A percentile compares a stretch with the other conserved stretches of the same genome.
Evolutionary conservation across 2,113 vertebrate species (phyloP).

Genomic region (Neogobius melanostomus): DNA sequence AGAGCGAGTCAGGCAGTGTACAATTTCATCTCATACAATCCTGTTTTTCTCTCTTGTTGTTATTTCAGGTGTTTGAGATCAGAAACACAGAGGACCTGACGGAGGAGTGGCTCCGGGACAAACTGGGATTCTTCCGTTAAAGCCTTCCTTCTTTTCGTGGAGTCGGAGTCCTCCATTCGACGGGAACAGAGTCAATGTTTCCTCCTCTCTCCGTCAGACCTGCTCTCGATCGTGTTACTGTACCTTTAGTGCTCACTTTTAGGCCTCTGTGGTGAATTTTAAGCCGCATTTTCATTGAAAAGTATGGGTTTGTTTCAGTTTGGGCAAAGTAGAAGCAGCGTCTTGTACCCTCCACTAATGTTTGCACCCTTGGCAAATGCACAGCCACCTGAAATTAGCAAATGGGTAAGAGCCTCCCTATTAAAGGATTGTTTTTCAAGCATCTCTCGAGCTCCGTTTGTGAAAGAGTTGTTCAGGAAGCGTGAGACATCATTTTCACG

Average conservation of each 20-base stretch:
- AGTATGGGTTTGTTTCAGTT: not conserved
- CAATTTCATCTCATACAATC: not conserved
- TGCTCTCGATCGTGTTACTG: slow-evolving; percentile 46
- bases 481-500: too few relatives aligned
- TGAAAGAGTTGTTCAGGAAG: too few relatives aligned
- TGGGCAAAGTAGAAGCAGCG: not conserved
- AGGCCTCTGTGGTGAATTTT: not conserved
- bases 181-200: slow-evolving; percentile 47
- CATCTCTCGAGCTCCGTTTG: too few relatives aligned
- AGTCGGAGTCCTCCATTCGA: slow-evolving; percentile 38
- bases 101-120: slow-evolving; percentile 95
- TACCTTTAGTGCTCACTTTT: slow-evolving; percentile 13
- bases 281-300: not conserved
- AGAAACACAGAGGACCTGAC: slow-evolving; percentile 96
- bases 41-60: not conserved
- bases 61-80: slow-evolving; percentile 93
- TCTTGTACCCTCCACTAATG: too few relatives aligned
- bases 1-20: too few relatives aligned
- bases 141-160: not conserved
- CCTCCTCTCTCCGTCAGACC: slow-evolving; percentile 43
- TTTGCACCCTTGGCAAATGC: too few relatives aligned
- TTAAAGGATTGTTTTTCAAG: too few relatives aligned
- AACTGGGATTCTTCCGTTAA: slow-evolving; percentile 94
- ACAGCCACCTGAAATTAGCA: too few relatives aligned
- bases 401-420: too few relatives aligned